Evolutionary conservation across 2,797 vertebrate species (phyloP).

Genomic region (Echeneis naucrates): DNA sequence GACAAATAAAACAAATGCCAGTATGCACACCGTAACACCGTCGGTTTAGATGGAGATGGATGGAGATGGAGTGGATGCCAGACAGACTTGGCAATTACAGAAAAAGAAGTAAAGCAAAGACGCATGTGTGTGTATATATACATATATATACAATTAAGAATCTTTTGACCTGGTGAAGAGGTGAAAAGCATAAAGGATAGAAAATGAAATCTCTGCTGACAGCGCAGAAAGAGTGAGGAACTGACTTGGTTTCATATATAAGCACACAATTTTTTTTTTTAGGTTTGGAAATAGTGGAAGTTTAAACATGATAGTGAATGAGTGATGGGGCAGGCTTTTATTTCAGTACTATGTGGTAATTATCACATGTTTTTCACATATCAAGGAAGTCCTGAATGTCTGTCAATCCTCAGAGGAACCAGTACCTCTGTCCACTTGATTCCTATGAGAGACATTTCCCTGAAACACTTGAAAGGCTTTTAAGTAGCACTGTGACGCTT

Average conservation of each 20-base stretch:
- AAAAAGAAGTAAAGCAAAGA: slow-evolving; percentile 51
- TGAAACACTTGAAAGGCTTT: slow-evolving; percentile 16
- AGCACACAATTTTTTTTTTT: slow-evolving; percentile 31
- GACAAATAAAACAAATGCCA: slow-evolving; percentile 19
- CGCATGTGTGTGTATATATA: slow-evolving; percentile 24
- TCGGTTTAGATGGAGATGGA: slow-evolving; percentile 16
- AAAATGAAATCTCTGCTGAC: slow-evolving; percentile 24
- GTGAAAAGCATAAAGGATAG: slow-evolving; percentile 46
- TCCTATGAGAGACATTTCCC: slow-evolving; percentile 6
- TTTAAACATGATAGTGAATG: slow-evolving; percentile 17
- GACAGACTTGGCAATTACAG: slow-evolving; percentile 39
- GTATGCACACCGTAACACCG: slow-evolving; percentile 20
- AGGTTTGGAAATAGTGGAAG: slow-evolving; percentile 12
- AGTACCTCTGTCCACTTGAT: slow-evolving; percentile 5
- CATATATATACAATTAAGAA: no score
- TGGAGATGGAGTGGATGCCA: slow-evolving; percentile 18
- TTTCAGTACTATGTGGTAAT: slow-evolving; percentile 9
- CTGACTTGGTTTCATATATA: slow-evolving; percentile 14
- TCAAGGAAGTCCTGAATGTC: slow-evolving; percentile 8
- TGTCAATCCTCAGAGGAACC: slow-evolving; percentile 11
- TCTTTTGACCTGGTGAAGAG: slow-evolving; percentile 38
- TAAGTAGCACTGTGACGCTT: background rate
- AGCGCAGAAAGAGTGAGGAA: slow-evolving; percentile 3
- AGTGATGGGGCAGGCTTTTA: background rate
- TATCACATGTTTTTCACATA: slow-evolving; percentile 34